phyloP scores from a whole-genome alignment of 2,113 vertebrate species.

The Panthera tigris region DNA sequence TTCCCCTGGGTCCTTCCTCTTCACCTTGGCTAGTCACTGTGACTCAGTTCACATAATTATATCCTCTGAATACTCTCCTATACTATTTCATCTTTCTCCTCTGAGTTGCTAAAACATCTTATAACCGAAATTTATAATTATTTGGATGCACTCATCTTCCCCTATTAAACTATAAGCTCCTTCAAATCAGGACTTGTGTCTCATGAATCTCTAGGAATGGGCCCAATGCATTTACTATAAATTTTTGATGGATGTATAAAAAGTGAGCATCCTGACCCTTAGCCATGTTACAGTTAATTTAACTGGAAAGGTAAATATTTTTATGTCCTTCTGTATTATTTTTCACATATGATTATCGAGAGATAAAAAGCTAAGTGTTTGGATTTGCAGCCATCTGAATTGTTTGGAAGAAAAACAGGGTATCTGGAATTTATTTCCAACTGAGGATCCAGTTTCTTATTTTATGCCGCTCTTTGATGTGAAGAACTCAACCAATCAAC shows the following conservation, averaged over 20 bases:
- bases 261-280: not conserved
- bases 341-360: not conserved
- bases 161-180: not conserved
- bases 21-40: not conserved
- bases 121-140: not conserved
- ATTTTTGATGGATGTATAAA: not conserved
- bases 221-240: not conserved
- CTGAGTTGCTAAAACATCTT: not conserved
- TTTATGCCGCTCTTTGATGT: not conserved
- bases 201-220: not conserved
- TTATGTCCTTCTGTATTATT: not conserved
- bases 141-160: not conserved
- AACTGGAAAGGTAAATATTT: not conserved
- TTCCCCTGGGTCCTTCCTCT: not conserved
- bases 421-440: not conserved
- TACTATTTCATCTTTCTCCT: not conserved
- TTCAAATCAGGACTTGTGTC: not conserved
- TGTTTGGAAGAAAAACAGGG: not conserved
- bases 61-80: not conserved
- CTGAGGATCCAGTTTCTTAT: not conserved
- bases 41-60: not conserved
- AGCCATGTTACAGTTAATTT: not conserved
- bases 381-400: not conserved
- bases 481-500: not conserved
- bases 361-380: not conserved